Conservation (phyloP, 1,140 invertebrate species). For the Acyrthosiphon pisum region DNA sequence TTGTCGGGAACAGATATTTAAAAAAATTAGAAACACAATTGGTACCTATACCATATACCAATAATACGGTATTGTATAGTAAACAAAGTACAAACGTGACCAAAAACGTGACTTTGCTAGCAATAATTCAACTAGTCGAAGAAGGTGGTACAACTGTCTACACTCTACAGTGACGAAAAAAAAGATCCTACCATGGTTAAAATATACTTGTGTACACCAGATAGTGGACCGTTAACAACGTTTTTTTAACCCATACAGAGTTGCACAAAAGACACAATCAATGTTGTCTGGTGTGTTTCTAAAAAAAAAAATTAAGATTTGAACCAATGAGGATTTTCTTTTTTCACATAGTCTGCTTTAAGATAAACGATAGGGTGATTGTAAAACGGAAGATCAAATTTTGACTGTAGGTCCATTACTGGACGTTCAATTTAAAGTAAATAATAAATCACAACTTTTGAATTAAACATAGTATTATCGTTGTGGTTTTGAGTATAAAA, state of each 20-base stretch:
- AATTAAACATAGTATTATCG: no score
- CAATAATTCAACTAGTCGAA: neutral
- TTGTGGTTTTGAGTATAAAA: no score
- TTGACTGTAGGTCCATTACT: no score
- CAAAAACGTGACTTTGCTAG: neutral
- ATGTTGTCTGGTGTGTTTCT: neutral
- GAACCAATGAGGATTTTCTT: neutral
- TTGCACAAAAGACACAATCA: neutral
- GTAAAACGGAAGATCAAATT: no score
- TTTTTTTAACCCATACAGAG: neutral
- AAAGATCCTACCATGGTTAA: neutral
- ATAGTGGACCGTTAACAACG: neutral
- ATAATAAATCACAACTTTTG: no score
- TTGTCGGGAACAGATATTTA: neutral
- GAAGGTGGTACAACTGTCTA: neutral
- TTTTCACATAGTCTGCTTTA: neutral
- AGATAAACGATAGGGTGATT: no score
- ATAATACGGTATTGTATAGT: neutral
- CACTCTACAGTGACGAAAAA: neutral
- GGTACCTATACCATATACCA: neutral
- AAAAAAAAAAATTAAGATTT: neutral
- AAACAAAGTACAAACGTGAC: neutral
- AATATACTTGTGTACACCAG: neutral
- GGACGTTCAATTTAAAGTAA: no score
- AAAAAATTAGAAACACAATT: neutral